Percentiles rank a stretch among this genome's conserved stretches.
phyloP scores from a whole-genome alignment of 2,888 invertebrate species.

The Atrina japonica region DNA sequence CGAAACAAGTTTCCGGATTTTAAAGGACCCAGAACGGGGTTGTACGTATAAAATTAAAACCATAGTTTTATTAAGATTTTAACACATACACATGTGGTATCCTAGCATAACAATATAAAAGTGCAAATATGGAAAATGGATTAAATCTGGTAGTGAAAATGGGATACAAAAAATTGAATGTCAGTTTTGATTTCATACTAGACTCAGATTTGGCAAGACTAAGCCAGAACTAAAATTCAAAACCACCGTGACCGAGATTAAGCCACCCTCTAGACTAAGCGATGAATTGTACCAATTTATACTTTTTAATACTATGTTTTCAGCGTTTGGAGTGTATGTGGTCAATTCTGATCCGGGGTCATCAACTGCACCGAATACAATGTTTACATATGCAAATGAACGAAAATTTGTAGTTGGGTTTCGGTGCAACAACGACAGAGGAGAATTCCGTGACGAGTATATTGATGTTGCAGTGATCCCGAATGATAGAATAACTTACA shows the following conservation, averaged over 20 bases:
- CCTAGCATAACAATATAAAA: too few relatives aligned
- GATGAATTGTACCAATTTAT: not conserved
- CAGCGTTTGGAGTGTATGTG: constrained; percentile 31
- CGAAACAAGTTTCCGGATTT: constrained; percentile 20
- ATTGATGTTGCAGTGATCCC: constrained; percentile 33
- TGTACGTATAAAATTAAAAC: constrained; percentile 1
- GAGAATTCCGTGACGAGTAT: not conserved
- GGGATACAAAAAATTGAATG: too few relatives aligned
- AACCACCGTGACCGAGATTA: too few relatives aligned
- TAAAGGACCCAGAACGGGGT: constrained; percentile 30
- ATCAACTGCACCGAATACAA: constrained; percentile 15
- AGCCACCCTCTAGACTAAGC: not conserved
- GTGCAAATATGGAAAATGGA: too few relatives aligned
- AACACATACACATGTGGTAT: too few relatives aligned
- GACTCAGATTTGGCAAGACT: too few relatives aligned
- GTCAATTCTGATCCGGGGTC: constrained; percentile 23
- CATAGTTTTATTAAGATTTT: too few relatives aligned
- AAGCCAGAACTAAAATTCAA: too few relatives aligned
- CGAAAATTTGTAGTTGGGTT: constrained; percentile 7
- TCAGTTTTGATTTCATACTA: too few relatives aligned
- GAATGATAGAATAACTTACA: constrained; percentile 28
- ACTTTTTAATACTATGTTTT: not conserved
- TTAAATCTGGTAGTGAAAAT: too few relatives aligned
- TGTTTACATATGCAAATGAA: constrained; percentile 30
- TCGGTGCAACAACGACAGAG: constrained; percentile 22